Percentiles rank a stretch among this genome's conserved stretches.
Conservation (phyloP, 2,113 vertebrate genomes). For the Grantiella picta region DNA sequence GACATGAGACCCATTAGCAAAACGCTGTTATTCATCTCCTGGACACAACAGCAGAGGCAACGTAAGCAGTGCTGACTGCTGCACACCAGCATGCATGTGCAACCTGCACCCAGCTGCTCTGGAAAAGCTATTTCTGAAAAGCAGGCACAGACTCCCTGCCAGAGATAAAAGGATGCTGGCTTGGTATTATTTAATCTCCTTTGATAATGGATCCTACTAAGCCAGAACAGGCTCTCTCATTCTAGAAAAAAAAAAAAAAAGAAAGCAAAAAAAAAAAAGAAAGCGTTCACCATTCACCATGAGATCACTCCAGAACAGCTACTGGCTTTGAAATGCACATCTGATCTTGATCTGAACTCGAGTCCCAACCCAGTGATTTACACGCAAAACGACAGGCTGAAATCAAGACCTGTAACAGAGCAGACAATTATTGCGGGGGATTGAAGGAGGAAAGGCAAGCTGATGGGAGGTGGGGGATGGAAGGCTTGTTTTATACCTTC, state of each 20-base stretch:
- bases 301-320: background rate
- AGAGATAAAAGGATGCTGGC: background rate
- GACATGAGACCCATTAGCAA: conserved; percentile 43
- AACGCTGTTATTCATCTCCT: conserved; percentile 11
- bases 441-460: background rate
- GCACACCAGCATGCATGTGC: background rate
- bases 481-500: background rate
- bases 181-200: background rate
- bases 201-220: background rate
- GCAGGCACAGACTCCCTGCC: background rate
- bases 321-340: background rate
- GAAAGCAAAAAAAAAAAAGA: too few relatives aligned
- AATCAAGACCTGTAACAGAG: conserved; percentile 1
- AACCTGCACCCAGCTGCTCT: background rate
- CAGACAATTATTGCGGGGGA: background rate
- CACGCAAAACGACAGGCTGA: background rate
- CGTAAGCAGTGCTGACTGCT: background rate
- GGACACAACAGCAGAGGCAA: background rate
- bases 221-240: background rate
- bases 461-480: background rate
- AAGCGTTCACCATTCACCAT: background rate
- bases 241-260: background rate
- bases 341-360: background rate
- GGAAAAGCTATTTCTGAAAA: background rate
- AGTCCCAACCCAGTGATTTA: background rate